Conservation (phyloP, 35 echinoderm and acorn worm species). For the Heliocidaris tuberculata region DNA sequence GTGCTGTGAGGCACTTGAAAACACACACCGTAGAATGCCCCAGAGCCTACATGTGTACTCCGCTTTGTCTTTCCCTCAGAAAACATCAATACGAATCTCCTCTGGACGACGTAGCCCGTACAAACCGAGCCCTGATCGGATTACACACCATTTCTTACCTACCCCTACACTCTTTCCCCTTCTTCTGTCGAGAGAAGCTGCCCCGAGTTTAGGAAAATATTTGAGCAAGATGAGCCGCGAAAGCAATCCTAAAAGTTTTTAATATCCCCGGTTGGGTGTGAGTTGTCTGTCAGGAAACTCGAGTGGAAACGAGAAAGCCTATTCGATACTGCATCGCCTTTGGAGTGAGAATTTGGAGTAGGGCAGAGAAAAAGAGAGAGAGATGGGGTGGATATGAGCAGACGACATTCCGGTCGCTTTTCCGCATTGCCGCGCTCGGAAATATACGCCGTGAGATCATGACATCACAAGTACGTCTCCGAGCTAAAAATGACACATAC, state of each 20-base stretch:
- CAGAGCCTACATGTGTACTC: conserved; percentile 48
- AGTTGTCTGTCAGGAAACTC: conserved; percentile 24
- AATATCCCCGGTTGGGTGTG: conserved; percentile 41
- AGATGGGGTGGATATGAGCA: background rate
- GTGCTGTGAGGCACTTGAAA: conserved; percentile 27
- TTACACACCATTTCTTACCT: background rate
- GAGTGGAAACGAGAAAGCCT: conserved; percentile 48
- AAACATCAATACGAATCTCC: conserved; percentile 2
- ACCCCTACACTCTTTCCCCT: background rate
- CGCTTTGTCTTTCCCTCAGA: conserved; percentile 16
- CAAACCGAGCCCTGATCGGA: conserved; percentile 21
- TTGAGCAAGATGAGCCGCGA: conserved; percentile 52
- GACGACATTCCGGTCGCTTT: background rate
- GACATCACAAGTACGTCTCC: background rate
- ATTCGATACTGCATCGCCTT: conserved; percentile 46
- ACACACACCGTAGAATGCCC: conserved; percentile 48
- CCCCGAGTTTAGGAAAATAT: conserved; percentile 55
- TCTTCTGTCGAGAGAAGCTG: conserved; percentile 28
- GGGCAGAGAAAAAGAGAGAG: background rate
- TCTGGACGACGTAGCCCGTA: conserved; percentile 15
- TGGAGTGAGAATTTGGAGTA: background rate
- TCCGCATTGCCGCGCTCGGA: background rate
- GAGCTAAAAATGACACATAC: conserved; percentile 28
- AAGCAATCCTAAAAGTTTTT: conserved; percentile 51
- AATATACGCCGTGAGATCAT: conserved; percentile 1